A percentile compares a stretch with the other conserved stretches of the same genome.
phyloP scores from a whole-genome alignment of 2,888 invertebrate genomes.

The Pseudoips prasinana region DNA sequence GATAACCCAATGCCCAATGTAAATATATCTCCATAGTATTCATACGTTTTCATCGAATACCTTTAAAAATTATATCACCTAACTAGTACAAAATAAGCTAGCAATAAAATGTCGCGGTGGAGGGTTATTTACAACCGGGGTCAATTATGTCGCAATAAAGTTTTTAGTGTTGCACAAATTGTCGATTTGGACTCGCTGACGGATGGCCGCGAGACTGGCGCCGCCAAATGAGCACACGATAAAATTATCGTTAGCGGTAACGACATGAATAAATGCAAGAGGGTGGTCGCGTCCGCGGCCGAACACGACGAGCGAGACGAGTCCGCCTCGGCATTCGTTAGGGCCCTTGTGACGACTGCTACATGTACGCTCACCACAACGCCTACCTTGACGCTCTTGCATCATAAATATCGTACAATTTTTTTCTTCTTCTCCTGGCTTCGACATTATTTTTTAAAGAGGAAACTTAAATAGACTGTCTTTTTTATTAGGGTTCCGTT shows the following conservation, averaged over 20 bases:
- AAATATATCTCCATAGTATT: no score
- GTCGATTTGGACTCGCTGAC: slow-evolving; percentile 77
- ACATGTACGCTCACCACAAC: slow-evolving; percentile 16
- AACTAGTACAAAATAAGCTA: slow-evolving; percentile 47
- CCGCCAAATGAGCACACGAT: slow-evolving; percentile 82
- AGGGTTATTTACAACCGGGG: slow-evolving; percentile 65
- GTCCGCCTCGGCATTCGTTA: slow-evolving; percentile 61
- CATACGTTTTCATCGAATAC: no score
- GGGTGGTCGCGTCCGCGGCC: slow-evolving; percentile 63
- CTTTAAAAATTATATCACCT: slow-evolving; percentile 21
- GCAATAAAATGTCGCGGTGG: slow-evolving; percentile 52
- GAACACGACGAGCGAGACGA: slow-evolving; percentile 47
- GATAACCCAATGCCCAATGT: no score
- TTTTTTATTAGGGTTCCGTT: no score
- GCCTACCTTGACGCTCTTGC: slow-evolving; percentile 14
- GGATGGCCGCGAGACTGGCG: slow-evolving; percentile 77
- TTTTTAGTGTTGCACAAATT: slow-evolving; percentile 80
- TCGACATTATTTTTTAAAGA: no score
- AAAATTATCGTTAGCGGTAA: slow-evolving; percentile 83
- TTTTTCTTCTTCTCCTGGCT: slow-evolving; percentile 31
- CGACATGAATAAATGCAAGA: slow-evolving; percentile 83
- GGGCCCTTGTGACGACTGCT: slow-evolving; percentile 66
- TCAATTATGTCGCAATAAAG: slow-evolving; percentile 79
- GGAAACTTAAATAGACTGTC: no score
- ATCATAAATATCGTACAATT: slow-evolving; percentile 32